Base-by-base conservation (phyloP, 2,797 vertebrate species). In the Helicolenus hilgendorfi region DNA sequence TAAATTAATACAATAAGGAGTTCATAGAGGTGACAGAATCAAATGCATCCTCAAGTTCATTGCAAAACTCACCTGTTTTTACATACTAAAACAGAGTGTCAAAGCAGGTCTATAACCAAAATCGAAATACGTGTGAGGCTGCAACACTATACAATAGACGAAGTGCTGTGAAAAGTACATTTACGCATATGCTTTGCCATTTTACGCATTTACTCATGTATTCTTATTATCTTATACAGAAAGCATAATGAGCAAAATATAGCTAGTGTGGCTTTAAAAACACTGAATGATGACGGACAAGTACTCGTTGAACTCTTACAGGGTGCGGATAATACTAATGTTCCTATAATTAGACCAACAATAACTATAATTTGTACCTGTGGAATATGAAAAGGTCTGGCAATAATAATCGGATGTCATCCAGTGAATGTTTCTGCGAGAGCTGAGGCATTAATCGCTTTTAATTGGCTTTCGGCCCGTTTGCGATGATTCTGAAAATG, bases 31-130 rank as follows among this genome's bases (percentile, higher is more conserved):
- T 18, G 5, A 31, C 53, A 2, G 2, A 72, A 11, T 11, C n/a
- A 35, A 38, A 67, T 13, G 8, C 5, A 29, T 71, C 10, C n/a
- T 69, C 7, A 68, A 38, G 15, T 76, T 89, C 11, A 72, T 3
- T 29, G 29, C 26, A 29, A 13, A 89, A 82, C 38, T 79, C 82
- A 77, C 77, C 78, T 49, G 18, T 53, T 27, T 64, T 13, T 14
- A 9, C 18, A 22, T 3, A 31, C 9, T 64, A 7, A 31, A 49
- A 36, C 10, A 38, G 5, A 5, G 26, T 2, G 1, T 49, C 29
- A 14, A 33, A 55, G 11, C 9, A 60, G 18, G 24, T 56, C 0
- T 13, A 41, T 49, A 31, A 73, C 4, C 11, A 2, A 72, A 63
- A 64, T 38, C 15, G 3, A 45, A 29, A 14, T 26, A 26, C 0